These are phyloP conservation scores for Macrotus californicus DNA, from an alignment of 2,113 vertebrate genomes.

Conservation along the genomic window DNA sequence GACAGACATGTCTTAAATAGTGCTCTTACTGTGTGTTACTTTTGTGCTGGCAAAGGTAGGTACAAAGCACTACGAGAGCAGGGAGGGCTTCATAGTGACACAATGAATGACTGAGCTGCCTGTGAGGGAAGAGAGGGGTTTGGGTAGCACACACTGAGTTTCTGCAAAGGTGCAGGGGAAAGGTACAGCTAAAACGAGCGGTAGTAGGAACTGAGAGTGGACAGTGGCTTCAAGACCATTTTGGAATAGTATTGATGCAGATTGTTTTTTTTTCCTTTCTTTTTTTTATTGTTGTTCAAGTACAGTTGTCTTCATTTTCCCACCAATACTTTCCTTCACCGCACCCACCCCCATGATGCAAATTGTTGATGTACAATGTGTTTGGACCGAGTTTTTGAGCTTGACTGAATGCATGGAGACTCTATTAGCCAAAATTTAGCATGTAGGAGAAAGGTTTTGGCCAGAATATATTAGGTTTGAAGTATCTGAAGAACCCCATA, in stretches of 20 bases:
- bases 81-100: not conserved
- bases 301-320: too few relatives aligned
- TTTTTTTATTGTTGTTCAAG: too few relatives aligned
- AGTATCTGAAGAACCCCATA: not conserved
- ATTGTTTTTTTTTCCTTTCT: not conserved
- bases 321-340: too few relatives aligned
- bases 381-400: not conserved
- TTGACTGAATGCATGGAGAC: not conserved
- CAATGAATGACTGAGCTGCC: not conserved
- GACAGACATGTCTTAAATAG: not conserved
- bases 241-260: not conserved
- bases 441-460: not conserved
- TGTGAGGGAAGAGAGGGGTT: not conserved
- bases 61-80: not conserved
- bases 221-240: not conserved
- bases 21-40: not conserved
- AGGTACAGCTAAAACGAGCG: not conserved
- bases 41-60: not conserved
- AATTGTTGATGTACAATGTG: not conserved
- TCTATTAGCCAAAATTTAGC: not conserved
- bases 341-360: not conserved
- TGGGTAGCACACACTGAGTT: not conserved
- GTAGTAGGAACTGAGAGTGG: not conserved
- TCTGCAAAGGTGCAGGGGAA: not conserved
- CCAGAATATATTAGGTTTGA: not conserved